Conservation (phyloP, 2,888 invertebrate genomes). For the Teinopalpus imperialis region DNA sequence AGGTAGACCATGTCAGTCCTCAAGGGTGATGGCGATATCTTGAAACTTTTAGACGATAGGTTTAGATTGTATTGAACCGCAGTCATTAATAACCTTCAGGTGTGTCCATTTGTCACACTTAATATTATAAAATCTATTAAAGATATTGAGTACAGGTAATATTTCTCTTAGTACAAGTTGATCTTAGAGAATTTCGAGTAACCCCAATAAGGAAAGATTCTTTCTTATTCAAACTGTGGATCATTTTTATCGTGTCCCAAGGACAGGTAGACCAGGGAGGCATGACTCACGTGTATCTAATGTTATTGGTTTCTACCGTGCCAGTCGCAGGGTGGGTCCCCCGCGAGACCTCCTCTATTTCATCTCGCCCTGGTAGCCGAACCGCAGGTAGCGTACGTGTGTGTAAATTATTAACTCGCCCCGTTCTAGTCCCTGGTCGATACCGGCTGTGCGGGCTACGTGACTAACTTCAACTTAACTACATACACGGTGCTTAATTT, state of each 20-base stretch:
- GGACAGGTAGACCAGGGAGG: conserved; percentile 44
- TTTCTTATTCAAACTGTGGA: conserved; percentile 6
- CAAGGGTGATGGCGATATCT: no score
- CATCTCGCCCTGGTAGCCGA: conserved; percentile 55
- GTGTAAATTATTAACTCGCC: conserved; percentile 56
- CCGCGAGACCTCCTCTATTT: conserved; percentile 63
- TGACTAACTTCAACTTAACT: conserved; percentile 22
- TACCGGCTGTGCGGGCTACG: conserved; percentile 26
- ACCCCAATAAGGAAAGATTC: no score
- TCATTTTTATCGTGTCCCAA: conserved; percentile 19
- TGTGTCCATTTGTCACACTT: no score
- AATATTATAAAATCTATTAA: no score
- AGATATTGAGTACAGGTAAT: no score
- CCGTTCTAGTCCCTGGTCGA: conserved; percentile 39
- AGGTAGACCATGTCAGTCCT: no score
- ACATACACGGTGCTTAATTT: conserved; percentile 14
- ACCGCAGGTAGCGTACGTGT: conserved; percentile 49
- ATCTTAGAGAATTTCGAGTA: no score
- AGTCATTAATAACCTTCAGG: no score
- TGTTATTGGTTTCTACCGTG: conserved; percentile 73
- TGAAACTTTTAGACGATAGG: no score
- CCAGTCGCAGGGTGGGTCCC: conserved; percentile 48
- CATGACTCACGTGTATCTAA: conserved; percentile 61
- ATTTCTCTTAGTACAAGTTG: no score
- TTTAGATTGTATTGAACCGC: no score